Conservation (phyloP, 2,797 vertebrate species). For the Acrossocheilus wenchowensis region DNA sequence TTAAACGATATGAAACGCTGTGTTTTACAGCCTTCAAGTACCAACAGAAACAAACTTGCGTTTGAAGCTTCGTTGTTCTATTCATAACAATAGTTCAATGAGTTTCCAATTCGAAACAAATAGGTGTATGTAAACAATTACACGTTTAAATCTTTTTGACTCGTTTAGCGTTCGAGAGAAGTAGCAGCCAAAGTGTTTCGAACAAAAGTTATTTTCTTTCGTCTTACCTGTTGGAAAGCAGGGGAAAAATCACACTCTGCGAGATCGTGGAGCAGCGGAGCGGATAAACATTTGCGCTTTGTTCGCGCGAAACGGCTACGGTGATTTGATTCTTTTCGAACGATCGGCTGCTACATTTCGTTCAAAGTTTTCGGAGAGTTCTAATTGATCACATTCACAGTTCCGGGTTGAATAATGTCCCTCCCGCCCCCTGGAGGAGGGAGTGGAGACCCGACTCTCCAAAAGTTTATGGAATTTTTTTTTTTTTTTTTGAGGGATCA, state of each 20-base stretch:
- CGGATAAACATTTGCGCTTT: constrained; percentile 43
- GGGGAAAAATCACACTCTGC: constrained; percentile 26
- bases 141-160: not conserved
- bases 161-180: not conserved
- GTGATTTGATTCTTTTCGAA: constrained; percentile 22
- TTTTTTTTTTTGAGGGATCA: not conserved
- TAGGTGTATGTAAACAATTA: not conserved
- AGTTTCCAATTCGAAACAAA: not conserved
- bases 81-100: not conserved
- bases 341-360: constrained; percentile 31
- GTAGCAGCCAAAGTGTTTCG: not conserved
- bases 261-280: not conserved
- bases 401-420: constrained; percentile 78
- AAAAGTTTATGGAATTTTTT: not conserved
- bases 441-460: constrained; percentile 20
- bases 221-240: constrained; percentile 74
- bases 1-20: not conserved
- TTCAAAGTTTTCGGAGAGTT: constrained; percentile 46
- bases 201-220: constrained; percentile 13
- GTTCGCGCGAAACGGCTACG: not conserved
- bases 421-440: constrained; percentile 74
- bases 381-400: constrained; percentile 66
- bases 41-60: not conserved
- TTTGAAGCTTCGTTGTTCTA: not conserved
- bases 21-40: not conserved